Conservation (phyloP, 2,888 invertebrate genomes). For the Noctua fimbriata region DNA sequence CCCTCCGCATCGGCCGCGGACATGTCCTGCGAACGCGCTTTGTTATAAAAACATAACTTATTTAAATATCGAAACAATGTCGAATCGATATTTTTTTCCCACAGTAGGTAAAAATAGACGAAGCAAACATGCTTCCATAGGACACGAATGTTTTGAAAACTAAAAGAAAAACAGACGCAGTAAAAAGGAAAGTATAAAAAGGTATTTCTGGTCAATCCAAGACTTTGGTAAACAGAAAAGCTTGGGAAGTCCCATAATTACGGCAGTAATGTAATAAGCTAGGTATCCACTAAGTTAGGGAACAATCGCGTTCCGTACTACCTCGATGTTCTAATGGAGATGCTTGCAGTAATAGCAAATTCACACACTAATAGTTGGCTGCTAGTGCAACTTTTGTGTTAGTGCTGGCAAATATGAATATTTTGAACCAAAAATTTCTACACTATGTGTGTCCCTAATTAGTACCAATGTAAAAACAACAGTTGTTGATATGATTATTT, state of each 20-base stretch:
- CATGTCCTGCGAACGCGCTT: constrained; percentile 92
- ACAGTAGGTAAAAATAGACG: constrained; percentile 37
- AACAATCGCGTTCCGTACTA: constrained; percentile 51
- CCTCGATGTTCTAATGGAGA: constrained; percentile 52
- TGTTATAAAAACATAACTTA: constrained; percentile 54
- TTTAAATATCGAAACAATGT: constrained; percentile 53
- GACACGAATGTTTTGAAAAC: constrained; percentile 40
- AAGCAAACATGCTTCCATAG: constrained; percentile 24
- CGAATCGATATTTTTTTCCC: constrained; percentile 45
- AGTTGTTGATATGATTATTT: constrained; percentile 5
- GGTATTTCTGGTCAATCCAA: constrained; percentile 5
- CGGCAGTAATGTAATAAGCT: constrained; percentile 34
- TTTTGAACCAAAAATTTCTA: constrained; percentile 13
- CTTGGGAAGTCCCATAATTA: constrained; percentile 32
- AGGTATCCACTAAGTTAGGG: constrained; percentile 41
- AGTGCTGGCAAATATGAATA: constrained; percentile 9
- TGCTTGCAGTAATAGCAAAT: constrained; percentile 42
- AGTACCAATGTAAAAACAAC: neutral
- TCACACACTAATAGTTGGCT: constrained; percentile 39
- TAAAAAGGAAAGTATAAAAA: constrained; percentile 17
- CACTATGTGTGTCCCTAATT: neutral
- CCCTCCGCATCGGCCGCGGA: constrained; percentile 99
- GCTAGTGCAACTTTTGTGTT: constrained; percentile 34
- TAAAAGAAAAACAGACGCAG: constrained; percentile 11
- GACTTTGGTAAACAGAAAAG: constrained; percentile 5